Conservation (phyloP, 2,797 vertebrate species). For the Melanotaenia maccullochi region DNA sequence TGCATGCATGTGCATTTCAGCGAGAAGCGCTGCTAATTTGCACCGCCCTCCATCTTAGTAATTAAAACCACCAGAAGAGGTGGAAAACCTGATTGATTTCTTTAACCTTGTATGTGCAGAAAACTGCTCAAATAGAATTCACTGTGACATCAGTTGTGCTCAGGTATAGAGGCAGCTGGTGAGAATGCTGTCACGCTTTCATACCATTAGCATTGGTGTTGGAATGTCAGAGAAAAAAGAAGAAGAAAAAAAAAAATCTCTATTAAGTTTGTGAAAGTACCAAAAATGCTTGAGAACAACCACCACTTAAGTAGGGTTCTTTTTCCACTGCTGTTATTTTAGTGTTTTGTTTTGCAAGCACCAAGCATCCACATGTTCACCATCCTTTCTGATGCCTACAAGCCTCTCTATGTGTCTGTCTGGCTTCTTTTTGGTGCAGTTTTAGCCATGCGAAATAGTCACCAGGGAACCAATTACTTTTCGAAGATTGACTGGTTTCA, state of each 20-base stretch:
- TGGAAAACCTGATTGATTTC: slow-evolving; percentile 67
- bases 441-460: slow-evolving; percentile 52
- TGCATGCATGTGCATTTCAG: slow-evolving; percentile 47
- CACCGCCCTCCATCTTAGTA: slow-evolving; percentile 60
- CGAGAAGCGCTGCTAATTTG: slow-evolving; percentile 47
- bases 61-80: slow-evolving; percentile 65
- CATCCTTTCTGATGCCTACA: slow-evolving; percentile 8
- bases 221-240: slow-evolving; percentile 37
- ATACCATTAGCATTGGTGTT: slow-evolving; percentile 33
- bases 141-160: slow-evolving; percentile 30
- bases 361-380: not conserved
- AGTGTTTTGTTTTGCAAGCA: slow-evolving; percentile 23
- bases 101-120: slow-evolving; percentile 55
- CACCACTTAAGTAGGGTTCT: not conserved
- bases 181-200: slow-evolving; percentile 19
- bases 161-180: not conserved
- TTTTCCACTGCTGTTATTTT: not conserved
- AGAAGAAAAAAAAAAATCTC: slow-evolving; percentile 30
- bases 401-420: slow-evolving; percentile 15
- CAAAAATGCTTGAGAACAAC: not conserved
- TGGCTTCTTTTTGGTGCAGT: slow-evolving; percentile 51
- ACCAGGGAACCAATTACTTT: slow-evolving; percentile 80
- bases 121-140: slow-evolving; percentile 61
- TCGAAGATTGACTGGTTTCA: slow-evolving; percentile 70
- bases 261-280: slow-evolving; percentile 14